Conservation (phyloP, 1,140 invertebrate species). For the Panagrolaimus sp. region DNA sequence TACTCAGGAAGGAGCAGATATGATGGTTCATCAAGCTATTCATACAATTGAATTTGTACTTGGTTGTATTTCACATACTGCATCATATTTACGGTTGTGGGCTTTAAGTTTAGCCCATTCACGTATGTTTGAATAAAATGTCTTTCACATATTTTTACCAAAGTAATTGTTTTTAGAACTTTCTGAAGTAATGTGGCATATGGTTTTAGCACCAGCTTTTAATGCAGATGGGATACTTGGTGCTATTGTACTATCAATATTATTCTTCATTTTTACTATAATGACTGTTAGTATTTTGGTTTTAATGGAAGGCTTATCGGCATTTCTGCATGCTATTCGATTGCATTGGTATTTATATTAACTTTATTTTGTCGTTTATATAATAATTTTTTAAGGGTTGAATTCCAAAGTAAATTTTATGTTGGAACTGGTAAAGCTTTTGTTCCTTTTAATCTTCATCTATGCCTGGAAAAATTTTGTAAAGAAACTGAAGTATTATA, state of each 20-base stretch:
- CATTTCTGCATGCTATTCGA: constrained; percentile 92
- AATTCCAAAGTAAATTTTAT: constrained; percentile 98
- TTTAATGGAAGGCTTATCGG: constrained; percentile 92
- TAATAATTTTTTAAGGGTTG: constrained; percentile 70
- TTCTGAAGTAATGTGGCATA: constrained; percentile 62
- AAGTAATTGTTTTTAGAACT: constrained; percentile 46
- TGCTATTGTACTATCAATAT: constrained; percentile 67
- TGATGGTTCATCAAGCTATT: constrained; percentile 80
- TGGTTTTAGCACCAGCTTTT: constrained; percentile 60
- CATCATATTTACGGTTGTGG: constrained; percentile 91
- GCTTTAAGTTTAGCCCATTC: constrained; percentile 76
- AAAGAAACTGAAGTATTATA: constrained; percentile 27
- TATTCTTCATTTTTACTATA: constrained; percentile 77
- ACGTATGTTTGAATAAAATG: constrained; percentile 2
- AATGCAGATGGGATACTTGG: constrained; percentile 63
- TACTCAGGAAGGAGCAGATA: constrained; percentile 64
- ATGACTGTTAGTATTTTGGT: constrained; percentile 80
- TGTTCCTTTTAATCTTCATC: constrained; percentile 85
- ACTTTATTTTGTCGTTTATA: constrained; percentile 1
- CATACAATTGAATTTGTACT: constrained; percentile 95
- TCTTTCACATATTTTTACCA: background rate
- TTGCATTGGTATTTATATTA: constrained; percentile 77
- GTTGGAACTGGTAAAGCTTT: constrained; percentile 79
- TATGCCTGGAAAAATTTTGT: constrained; percentile 66
- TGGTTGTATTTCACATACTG: constrained; percentile 89